Conservation (phyloP, 2,113 vertebrate species). For the Philantomba maxwellii region DNA sequence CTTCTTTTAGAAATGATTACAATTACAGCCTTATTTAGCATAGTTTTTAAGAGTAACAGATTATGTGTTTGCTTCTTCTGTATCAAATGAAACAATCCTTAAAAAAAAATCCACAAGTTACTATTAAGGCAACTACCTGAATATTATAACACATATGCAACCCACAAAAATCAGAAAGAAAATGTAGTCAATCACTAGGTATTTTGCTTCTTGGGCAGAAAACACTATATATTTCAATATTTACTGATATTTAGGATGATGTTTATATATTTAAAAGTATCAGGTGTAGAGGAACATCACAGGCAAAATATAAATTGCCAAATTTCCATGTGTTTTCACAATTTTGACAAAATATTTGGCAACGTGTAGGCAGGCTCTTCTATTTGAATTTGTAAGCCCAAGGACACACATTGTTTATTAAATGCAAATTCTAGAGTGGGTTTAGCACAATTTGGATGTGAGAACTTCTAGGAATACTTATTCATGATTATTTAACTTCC, state of each 20-base stretch:
- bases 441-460: background rate
- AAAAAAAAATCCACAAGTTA: background rate
- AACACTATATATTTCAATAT: background rate
- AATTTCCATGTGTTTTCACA: background rate
- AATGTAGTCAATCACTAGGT: background rate
- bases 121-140: background rate
- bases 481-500: background rate
- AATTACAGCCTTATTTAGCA: background rate
- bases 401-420: background rate
- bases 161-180: constrained; percentile 3
- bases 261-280: background rate
- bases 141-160: background rate
- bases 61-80: background rate
- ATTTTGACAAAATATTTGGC: background rate
- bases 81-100: background rate
- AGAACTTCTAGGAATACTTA: background rate
- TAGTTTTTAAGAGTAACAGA: background rate
- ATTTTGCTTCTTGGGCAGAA: background rate
- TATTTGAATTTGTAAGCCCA: background rate
- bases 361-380: background rate
- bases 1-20: background rate
- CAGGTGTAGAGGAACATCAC: background rate
- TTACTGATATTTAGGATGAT: background rate
- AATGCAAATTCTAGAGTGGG: background rate
- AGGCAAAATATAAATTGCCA: background rate